Conservation (phyloP, 1,140 invertebrate species). For the Drosophila repleta region DNA sequence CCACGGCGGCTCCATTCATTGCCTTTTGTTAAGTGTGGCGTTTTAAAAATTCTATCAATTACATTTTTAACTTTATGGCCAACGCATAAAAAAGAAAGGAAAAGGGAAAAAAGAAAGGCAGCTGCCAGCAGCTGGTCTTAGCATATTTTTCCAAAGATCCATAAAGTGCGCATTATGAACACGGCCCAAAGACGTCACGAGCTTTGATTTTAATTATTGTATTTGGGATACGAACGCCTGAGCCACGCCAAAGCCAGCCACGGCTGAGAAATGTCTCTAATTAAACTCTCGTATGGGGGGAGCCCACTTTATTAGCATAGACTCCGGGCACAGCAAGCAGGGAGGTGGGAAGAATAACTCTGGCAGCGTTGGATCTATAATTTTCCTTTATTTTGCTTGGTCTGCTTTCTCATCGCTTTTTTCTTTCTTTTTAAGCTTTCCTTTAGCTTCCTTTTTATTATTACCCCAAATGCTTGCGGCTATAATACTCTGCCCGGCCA, state of each 20-base stretch:
- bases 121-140: conserved; percentile 39
- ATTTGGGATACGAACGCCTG: conserved; percentile 39
- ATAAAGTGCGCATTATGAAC: conserved; percentile 58
- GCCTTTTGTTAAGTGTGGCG: not conserved
- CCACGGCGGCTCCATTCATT: conserved; percentile 5
- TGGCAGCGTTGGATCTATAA: conserved; percentile 26
- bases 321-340: conserved; percentile 18
- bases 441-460: conserved; percentile 50
- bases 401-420: conserved; percentile 28
- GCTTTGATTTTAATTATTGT: conserved; percentile 68
- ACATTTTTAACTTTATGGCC: conserved; percentile 67
- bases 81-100: conserved; percentile 48
- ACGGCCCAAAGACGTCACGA: conserved; percentile 28
- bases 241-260: conserved; percentile 19
- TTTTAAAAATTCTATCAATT: conserved; percentile 82
- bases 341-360: conserved; percentile 19
- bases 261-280: conserved; percentile 43
- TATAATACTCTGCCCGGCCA: conserved; percentile 71
- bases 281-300: conserved; percentile 68
- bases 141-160: conserved; percentile 34
- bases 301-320: conserved; percentile 70
- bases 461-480: conserved; percentile 73
- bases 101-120: not conserved
- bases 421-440: conserved; percentile 23
- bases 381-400: conserved; percentile 42